These are phyloP conservation scores for Ceraclea dissimilis DNA, from an alignment of 2,888 invertebrate genomes.

Conservation along the genomic window DNA sequence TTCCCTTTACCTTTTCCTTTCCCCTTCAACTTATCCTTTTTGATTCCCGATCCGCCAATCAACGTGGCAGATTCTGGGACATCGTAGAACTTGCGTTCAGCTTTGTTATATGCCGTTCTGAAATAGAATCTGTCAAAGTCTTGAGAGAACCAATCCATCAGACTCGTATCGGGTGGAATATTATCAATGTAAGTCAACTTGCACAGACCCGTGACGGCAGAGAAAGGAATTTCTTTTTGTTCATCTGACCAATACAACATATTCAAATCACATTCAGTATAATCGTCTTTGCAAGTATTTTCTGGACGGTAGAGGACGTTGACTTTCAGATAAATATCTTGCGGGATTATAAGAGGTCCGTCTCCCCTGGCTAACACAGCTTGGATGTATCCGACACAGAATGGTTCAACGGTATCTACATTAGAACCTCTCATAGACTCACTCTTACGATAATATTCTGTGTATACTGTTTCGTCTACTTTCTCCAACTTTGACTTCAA, in stretches of 20 bases:
- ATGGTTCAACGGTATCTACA: conserved; percentile 65
- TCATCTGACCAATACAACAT: conserved; percentile 72
- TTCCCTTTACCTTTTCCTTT: conserved; percentile 64
- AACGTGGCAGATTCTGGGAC: conserved; percentile 52
- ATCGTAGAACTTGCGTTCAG: conserved; percentile 49
- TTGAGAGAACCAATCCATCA: conserved; percentile 52
- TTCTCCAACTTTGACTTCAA: conserved; percentile 40
- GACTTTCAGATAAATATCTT: conserved; percentile 58
- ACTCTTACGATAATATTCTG: conserved; percentile 73
- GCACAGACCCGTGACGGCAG: conserved; percentile 61
- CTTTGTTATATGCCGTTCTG: conserved; percentile 55
- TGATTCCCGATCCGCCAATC: conserved; percentile 48
- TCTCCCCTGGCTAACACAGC: conserved; percentile 52
- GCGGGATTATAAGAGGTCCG: conserved; percentile 44
- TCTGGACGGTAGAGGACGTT: conserved; percentile 69
- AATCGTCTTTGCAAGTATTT: conserved; percentile 57
- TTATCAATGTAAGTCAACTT: conserved; percentile 58
- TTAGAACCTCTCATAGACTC: conserved; percentile 66
- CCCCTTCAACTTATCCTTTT: conserved; percentile 50
- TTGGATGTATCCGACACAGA: conserved; percentile 62
- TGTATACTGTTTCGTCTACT: conserved; percentile 66
- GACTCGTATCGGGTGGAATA: conserved; percentile 40
- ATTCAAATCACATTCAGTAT: conserved; percentile 62
- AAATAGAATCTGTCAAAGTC: conserved; percentile 72
- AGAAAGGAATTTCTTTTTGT: conserved; percentile 54